These are phyloP conservation scores for Drosophila rellima DNA, from an alignment of 2,888 invertebrate species.

Conservation along the genomic window DNA sequence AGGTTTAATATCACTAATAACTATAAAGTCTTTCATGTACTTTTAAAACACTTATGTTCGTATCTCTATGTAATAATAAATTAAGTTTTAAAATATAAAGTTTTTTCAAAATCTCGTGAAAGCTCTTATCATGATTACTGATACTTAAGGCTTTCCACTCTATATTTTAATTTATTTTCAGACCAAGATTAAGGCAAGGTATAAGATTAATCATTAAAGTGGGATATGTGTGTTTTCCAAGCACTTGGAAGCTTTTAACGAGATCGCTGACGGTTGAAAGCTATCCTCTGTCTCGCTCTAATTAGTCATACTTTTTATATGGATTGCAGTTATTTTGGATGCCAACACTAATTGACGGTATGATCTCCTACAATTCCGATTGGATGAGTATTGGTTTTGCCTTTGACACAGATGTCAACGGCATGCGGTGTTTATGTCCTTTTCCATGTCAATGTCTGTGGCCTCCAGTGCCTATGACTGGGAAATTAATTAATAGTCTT, in stretches of 20 bases:
- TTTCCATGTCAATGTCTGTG: slow-evolving; percentile 45
- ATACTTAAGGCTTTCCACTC: too few relatives aligned
- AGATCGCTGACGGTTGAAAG: not conserved
- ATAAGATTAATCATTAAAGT: not conserved
- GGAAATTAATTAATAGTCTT: slow-evolving; percentile 75
- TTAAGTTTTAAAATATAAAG: too few relatives aligned
- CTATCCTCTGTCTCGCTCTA: not conserved
- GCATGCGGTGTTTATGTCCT: slow-evolving; percentile 46
- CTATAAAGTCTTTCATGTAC: too few relatives aligned
- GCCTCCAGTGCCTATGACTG: slow-evolving; percentile 59
- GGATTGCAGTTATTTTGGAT: slow-evolving; percentile 1
- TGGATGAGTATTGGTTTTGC: slow-evolving; percentile 57
- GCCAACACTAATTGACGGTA: slow-evolving; percentile 31
- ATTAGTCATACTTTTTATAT: slow-evolving; percentile 3
- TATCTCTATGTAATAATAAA: too few relatives aligned
- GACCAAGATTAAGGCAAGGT: not conserved
- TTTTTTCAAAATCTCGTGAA: too few relatives aligned
- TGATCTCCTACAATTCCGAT: slow-evolving; percentile 22
- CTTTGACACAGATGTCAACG: slow-evolving; percentile 73
- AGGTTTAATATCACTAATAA: too few relatives aligned
- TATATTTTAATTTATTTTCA: not conserved
- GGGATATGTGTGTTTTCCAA: not conserved
- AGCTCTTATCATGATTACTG: too few relatives aligned
- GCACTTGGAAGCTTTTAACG: slow-evolving; percentile 1
- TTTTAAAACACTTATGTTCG: too few relatives aligned